Evolutionary conservation across 1,140 invertebrate species (phyloP).

Genomic region (Drosophila nigromelanica): DNA sequence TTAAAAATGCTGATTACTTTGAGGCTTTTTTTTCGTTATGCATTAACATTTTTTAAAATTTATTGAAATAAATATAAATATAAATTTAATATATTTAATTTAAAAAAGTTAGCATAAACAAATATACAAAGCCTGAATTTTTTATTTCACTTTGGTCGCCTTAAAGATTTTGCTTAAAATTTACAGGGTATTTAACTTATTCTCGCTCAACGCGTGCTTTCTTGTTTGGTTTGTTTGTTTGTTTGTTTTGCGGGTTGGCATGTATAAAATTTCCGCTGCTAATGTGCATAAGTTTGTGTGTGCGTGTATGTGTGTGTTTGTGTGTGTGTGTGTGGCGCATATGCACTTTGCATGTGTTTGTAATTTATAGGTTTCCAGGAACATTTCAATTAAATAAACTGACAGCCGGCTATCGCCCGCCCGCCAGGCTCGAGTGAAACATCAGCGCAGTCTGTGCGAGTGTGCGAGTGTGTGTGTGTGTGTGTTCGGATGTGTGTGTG

Average conservation of each 20-base stretch:
- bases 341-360: conserved; percentile 49
- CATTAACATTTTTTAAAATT: too few species aligned
- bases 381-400: conserved; percentile 80
- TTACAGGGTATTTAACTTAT: conserved; percentile 12
- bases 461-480: conserved; percentile 1
- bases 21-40: too few species aligned
- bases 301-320: conserved; percentile 9
- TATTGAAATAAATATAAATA: too few species aligned
- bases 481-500: conserved; percentile 2
- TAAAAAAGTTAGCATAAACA: too few species aligned
- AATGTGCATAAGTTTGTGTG: conserved; percentile 52
- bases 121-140: too few species aligned
- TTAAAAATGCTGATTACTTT: too few species aligned
- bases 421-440: conserved; percentile 27
- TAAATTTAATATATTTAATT: too few species aligned
- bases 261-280: conserved; percentile 61
- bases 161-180: too few species aligned
- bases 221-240: conserved; percentile 26
- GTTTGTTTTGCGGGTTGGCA: conserved; percentile 53
- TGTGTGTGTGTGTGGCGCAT: conserved; percentile 20
- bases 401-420: conserved; percentile 50
- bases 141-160: too few species aligned
- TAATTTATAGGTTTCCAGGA: conserved; percentile 74
- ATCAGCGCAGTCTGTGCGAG: conserved; percentile 6
- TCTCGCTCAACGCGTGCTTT: conserved; percentile 5